Evolutionary conservation across 1,140 invertebrate genomes (phyloP), one percentile per base, ranked within the genome.

Genomic region (Formica exsecta): DNA sequence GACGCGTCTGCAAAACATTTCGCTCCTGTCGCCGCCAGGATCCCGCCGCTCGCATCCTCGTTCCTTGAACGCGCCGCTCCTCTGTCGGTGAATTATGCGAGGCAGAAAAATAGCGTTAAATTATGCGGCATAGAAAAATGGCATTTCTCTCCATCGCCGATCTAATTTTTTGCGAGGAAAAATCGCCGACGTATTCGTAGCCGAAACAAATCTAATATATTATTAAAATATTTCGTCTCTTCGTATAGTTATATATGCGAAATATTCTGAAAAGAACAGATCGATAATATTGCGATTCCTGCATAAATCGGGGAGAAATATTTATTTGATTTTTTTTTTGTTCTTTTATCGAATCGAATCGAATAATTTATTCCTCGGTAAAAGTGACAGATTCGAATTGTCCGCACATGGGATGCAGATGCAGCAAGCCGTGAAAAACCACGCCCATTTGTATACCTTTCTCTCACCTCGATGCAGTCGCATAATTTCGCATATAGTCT

Each of bases 381-480:
- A 85, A 85, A 66, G 61, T 36, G 25, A 59, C 29, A 85, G 16
- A 80, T 66, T 80, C 25, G 11, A 38, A n/a, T 65, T 41, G 36
- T 25, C 38, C 61, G 6, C 32, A 74, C 59, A 64, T 13, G 38
- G 77, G 76, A 85, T 90, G 62, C 89, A 88, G 65, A 71, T 88
- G 89, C 81, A 90, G 25, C 74, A 84, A 70, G 44, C 73, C 74
- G 66, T 90, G 89, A 80, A 90, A 88, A 91, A 92, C 93, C 93
- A 94, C 93, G 93, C 93, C 93, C 93, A 92, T 93, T 48, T 48
- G 0, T 51, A 51, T 51, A 51, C 16, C 16, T 51, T 16, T 51
- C 4, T 51, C 16, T 51, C 48, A 51, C 5, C 57, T 61, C 48
- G 48, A 51, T 80, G 68, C 59, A 66, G 59, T 91, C 81, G 83